These are phyloP conservation scores for Trachymyrmex septentrionalis DNA, from an alignment of 1,140 invertebrate species.

Conservation along the genomic window DNA sequence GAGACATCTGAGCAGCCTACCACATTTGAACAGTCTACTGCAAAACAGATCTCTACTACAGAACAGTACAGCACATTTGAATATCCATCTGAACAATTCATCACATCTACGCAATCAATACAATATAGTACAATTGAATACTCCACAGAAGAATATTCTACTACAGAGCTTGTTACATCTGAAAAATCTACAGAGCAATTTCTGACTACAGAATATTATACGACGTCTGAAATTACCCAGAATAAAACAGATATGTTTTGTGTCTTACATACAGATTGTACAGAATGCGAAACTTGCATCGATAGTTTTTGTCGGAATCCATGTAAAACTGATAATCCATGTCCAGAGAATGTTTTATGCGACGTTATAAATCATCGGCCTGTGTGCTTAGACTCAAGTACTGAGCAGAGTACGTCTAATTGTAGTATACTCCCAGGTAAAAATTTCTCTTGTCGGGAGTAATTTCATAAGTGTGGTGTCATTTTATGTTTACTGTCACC, in stretches of 20 bases:
- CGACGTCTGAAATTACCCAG: constrained; percentile 25
- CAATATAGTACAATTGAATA: background rate
- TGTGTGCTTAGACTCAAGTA: constrained; percentile 86
- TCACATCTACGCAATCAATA: constrained; percentile 7
- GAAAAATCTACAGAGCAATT: background rate
- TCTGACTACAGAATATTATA: constrained; percentile 36
- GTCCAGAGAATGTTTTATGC: constrained; percentile 77
- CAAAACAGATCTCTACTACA: constrained; percentile 37
- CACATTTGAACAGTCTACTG: constrained; percentile 24
- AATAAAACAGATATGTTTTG: constrained; percentile 54
- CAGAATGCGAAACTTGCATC: constrained; percentile 49
- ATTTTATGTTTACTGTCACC: constrained; percentile 56
- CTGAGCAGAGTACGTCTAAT: constrained; percentile 80
- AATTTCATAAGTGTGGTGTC: constrained; percentile 61
- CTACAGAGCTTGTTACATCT: constrained; percentile 8
- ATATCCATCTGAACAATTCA: constrained; percentile 3
- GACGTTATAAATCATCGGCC: constrained; percentile 85
- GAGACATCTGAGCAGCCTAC: background rate
- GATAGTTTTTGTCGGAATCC: constrained; percentile 36
- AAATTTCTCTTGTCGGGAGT: constrained; percentile 71
- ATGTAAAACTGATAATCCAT: constrained; percentile 14
- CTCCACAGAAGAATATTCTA: constrained; percentile 28
- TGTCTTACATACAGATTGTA: constrained; percentile 5
- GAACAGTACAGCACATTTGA: constrained; percentile 16
- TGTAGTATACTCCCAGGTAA: constrained; percentile 89